Evolutionary conservation across 2,888 invertebrate species (phyloP), one percentile per base, ranked within the genome.

Genomic region (Cantharis rufa): DNA sequence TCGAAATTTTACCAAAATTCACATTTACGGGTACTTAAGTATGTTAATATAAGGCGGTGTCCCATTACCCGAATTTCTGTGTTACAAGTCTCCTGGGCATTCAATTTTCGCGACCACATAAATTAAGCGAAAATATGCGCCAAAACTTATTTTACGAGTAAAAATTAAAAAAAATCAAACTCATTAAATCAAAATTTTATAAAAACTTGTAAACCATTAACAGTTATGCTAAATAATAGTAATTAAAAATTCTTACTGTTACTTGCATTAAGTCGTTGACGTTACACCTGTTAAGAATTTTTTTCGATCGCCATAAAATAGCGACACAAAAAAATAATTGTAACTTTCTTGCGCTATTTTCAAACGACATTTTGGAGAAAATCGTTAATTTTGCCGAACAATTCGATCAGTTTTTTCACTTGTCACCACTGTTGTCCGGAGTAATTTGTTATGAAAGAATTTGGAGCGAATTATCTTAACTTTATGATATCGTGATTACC

Each of bases 401-500:
- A 48, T 68, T 72, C 21, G 64, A 72, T 72, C 72, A 61, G 64
- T 48, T 66, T 66, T 66, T 66, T 63, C 10, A 63, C 28, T 27
- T 72, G 72, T 72, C 66, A 72, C 72, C 72, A 68, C n/a, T 11
- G 21, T 72, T 48, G 21, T 64, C 66, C 24, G 48, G 10, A 11
- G 66, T 21, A 66, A 72, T 72, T 72, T 68, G 72, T 66, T 72
- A 64, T 10, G 62, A 16, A 72, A 28, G 72, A 72, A 72, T 72
- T 24, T 66, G 11, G 72, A 72, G 72, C 72, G 66, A 72, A 28
- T 72, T 71, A 71, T 15, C 62, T 71, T 63, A 48, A 66, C 66
- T 72, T 72, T 72, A 72, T 72, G 72, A 72, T 68, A 68, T 32
- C 72, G 32, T 61, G 48, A 27, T 64, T 68, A 32, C 72, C 72